Evolutionary conservation across 2,797 vertebrate species (phyloP).

Genomic region (Gila robusta): DNA sequence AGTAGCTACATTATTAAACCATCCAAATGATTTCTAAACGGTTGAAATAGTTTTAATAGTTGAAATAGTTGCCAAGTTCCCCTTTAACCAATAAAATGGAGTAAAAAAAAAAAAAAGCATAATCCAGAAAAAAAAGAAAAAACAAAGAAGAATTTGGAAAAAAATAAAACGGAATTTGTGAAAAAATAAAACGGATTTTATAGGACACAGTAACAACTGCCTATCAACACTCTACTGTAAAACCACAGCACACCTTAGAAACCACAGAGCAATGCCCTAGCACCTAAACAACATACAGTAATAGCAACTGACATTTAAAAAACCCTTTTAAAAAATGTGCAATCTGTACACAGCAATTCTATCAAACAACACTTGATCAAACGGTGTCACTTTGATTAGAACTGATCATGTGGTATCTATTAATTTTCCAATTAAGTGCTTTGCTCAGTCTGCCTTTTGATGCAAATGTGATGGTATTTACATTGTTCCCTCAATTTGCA

Average conservation of each 20-base stretch:
- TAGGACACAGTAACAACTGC: neutral
- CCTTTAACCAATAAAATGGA: too few relatives aligned
- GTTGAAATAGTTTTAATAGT: too few relatives aligned
- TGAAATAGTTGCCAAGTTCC: too few relatives aligned
- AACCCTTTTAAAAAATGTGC: neutral
- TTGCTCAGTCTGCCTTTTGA: slow-evolving; percentile 57
- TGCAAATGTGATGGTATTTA: slow-evolving; percentile 69
- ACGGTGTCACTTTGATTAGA: slow-evolving; percentile 34
- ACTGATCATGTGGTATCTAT: slow-evolving; percentile 45
- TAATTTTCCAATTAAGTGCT: slow-evolving; percentile 68
- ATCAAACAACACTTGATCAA: slow-evolving; percentile 17
- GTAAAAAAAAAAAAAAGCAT: too few relatives aligned
- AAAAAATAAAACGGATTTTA: neutral
- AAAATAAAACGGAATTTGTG: too few relatives aligned
- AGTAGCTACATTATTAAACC: too few relatives aligned
- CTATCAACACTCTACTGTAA: neutral
- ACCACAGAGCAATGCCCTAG: neutral
- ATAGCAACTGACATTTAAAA: neutral
- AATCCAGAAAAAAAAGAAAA: too few relatives aligned
- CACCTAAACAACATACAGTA: neutral
- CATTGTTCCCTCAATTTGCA: slow-evolving; percentile 73
- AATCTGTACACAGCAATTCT: neutral
- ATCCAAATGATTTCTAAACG: too few relatives aligned
- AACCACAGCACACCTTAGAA: neutral
- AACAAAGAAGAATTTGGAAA: too few relatives aligned